Evolutionary conservation across 2,888 invertebrate genomes (phyloP), one percentile per base, ranked within the genome.

Genomic region (Allophyes oxyacanthae): DNA sequence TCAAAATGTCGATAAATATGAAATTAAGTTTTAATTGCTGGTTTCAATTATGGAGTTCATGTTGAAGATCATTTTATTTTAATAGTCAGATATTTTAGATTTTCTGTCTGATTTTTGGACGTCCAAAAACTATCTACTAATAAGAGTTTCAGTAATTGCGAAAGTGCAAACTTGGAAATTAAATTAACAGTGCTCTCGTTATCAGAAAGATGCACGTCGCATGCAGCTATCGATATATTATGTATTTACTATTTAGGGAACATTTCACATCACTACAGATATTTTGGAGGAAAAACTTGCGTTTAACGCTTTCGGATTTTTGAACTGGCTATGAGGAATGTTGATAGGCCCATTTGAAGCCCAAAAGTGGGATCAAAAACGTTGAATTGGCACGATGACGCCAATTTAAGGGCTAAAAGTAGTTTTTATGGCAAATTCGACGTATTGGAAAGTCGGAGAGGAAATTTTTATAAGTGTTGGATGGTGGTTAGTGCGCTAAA

Each of bases 201-300:
- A n/a, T n/a, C n/a, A n/a, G n/a, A n/a, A n/a, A 28, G 32, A n/a
- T n/a, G 5, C 5, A 30, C 3, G 9, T 6, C 1, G 3, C 13
- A 10, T 37, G n/a, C 38, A 25, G 1, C 0, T 53, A 44, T 72
- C 59, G 59, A 63, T 37, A 69, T n/a, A n/a, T n/a, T n/a, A n/a
- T n/a, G n/a, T n/a, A n/a, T n/a, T n/a, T n/a, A 20, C 0, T 49
- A 6, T 11, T 1, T 36, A 14, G 2, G 14, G 2, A 37, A 9
- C 14, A 11, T 10, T 7, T 6, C 15, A 10, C 68, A 52, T 48
- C 69, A 48, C 51, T 62, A 51, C 2, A 32, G 8, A 36, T 34
- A 43, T 48, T n/a, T 58, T 52, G 11, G 8, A 34, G 43, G 75
- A 82, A 83, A 83, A 82, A 83, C 70, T 79, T 70, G 70, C 77